Base-by-base conservation (phyloP, 2,888 invertebrate genomes). In the Andrena trimmerana region DNA sequence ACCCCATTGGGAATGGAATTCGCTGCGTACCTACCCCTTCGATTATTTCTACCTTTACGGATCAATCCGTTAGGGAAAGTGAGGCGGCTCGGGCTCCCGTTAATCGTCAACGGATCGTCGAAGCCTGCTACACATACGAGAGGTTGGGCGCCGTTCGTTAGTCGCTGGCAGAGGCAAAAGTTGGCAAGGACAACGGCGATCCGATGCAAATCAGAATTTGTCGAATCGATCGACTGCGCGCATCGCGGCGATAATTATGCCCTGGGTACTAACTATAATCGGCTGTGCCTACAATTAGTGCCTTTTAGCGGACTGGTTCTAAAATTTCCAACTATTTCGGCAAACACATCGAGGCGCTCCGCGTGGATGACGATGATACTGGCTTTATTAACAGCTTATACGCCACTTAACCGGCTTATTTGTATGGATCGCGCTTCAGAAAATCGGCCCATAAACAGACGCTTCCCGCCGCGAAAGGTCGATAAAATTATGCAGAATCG, bases 241-340 rank as follows among this genome's bases (percentile, higher is more conserved):
- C 66, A 76, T 67, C 73, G 63, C 6, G n/a, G 24, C 75, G 83
- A 33, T 87, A 84, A 86, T 84, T 81, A 86, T 81, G 77, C 78
- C 31, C 66, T 29, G 50, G 72, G 48, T 62, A 77, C 79, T 88
- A 83, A 88, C 83, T 75, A 85, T 86, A 90, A 89, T 84, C 89
- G 87, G 80, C 90, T 84, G 85, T 83, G 78, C 76, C 81, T 78
- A 76, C 88, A 89, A 89, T 91, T 90, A 90, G 89, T 86, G 81
- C 77, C 88, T 88, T 75, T 90, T 90, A 90, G 90, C 89, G 68
- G 33, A 76, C 31, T 60, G 68, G 81, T 84, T 88, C 90, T 90
- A 89, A 91, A 88, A 88, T 88, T 89, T 85, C 87, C 54, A 87
- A 88, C 86, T 80, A 86, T 84, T 85, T 84, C 81, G 76, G 75